These are phyloP conservation scores for Drosophila fungiperda DNA, from an alignment of 2,888 invertebrate species.

Conservation along the genomic window DNA sequence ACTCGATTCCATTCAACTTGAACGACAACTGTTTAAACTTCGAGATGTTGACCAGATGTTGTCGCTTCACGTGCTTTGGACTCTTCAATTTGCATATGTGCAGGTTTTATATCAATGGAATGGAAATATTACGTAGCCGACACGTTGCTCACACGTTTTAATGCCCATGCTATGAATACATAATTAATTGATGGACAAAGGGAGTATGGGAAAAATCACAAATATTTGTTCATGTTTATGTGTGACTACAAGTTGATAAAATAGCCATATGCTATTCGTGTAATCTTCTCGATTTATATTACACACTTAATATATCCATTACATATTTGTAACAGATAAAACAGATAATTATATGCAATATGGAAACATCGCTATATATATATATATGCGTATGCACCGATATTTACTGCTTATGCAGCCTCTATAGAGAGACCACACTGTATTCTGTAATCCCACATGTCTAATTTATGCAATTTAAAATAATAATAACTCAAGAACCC, in stretches of 20 bases:
- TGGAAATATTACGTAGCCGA: conserved; percentile 54
- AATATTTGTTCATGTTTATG: not conserved
- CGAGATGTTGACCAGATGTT: conserved; percentile 10
- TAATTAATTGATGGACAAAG: not conserved
- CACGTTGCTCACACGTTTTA: conserved; percentile 48
- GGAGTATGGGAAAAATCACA: not conserved
- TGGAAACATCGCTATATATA: not conserved
- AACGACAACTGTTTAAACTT: not conserved
- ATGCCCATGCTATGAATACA: conserved; percentile 7
- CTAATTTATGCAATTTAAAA: conserved; percentile 44
- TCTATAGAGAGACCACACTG: not conserved
- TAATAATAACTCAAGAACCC: conserved; percentile 35
- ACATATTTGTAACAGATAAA: not conserved
- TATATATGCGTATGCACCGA: not conserved
- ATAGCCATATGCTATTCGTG: not conserved
- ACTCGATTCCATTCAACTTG: not conserved
- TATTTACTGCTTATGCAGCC: not conserved
- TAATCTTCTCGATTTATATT: not conserved
- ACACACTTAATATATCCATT: not conserved
- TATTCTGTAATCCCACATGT: conserved; percentile 1
- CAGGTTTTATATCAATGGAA: conserved; percentile 30
- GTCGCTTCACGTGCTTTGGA: conserved; percentile 43
- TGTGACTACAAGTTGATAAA: not conserved
- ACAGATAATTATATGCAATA: not conserved
- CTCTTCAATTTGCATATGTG: conserved; percentile 43